Evolutionary conservation across 2,113 vertebrate genomes (phyloP).

Genomic region (Apteryx mantelli): DNA sequence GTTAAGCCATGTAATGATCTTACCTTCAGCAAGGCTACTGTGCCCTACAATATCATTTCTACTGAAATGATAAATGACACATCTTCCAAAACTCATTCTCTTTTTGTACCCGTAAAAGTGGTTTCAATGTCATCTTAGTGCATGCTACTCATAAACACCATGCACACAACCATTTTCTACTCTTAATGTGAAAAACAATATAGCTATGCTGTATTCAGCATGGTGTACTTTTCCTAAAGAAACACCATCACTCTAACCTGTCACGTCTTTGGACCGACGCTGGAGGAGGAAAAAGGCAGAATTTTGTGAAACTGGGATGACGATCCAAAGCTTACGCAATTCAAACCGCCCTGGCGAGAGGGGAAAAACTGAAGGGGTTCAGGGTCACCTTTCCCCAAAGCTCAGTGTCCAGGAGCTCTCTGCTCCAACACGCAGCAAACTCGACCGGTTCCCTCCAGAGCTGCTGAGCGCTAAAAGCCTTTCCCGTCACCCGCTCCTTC

Average conservation of each 20-base stretch:
- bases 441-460: fast-evolving
- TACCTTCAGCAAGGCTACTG: neutral
- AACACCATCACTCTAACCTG: neutral
- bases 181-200: neutral
- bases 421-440: neutral
- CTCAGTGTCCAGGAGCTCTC: neutral
- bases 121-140: neutral
- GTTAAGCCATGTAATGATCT: too few species aligned
- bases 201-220: neutral
- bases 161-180: neutral
- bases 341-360: neutral
- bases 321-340: neutral
- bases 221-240: neutral
- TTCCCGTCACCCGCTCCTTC: neutral
- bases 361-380: neutral
- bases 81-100: neutral
- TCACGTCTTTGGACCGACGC: neutral
- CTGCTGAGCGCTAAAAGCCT: neutral
- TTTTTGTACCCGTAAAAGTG: neutral
- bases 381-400: neutral
- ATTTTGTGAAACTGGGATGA: neutral
- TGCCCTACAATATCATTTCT: neutral
- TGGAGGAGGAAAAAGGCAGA: neutral
- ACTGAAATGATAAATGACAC: neutral
- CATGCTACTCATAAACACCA: neutral